Base-by-base conservation (phyloP, 2,113 vertebrate genomes). In the Antechinus flavipes region DNA sequence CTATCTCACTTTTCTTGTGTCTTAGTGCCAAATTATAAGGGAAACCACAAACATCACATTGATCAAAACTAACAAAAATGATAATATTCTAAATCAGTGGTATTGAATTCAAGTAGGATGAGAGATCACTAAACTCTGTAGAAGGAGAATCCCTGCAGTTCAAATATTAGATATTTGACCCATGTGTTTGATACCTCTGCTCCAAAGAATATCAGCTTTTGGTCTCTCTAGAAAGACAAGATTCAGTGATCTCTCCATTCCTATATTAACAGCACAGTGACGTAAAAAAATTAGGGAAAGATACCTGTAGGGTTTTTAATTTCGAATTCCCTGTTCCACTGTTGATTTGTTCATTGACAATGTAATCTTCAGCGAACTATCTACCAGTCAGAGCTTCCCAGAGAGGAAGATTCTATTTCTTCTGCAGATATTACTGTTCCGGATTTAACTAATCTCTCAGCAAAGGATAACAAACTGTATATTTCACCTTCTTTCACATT, bases 171-270 rank as follows among this genome's bases (percentile, higher is more conserved):
- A 6, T 84, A 84, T 84, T 42, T 42, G 68, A 6, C 1, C 16
- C 16, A 8, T 22, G n/a, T 84, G 16, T 42, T 42, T 84, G 68
- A 84, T n/a, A n/a, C 35, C 14, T 84, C 35, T 42, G n/a, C 1
- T 84, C 16, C 26, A 84, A 84, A 96, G 93, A n/a, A 12, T 92
- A 96, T 94, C 95, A 94, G 55, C 93, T 53, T 98, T 98, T 97
- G 96, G 96, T 97, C 96, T 98, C 93, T 96, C 96, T 92, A 97
- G 96, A 97, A 97, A 95, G 96, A 97, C 97, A 93, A 96, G 96
- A 97, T 98, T 97, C 97, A 97, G 91, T 93, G 89, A 95, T 96
- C 89, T 94, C 93, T 93, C 96, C 96, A 96, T 97, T 97, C 95
- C 96, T 96, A 97, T 97, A 96, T 97, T 98, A 98, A 98, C 97